Conservation (phyloP, 2,797 vertebrate genomes). For the Merluccius polli region DNA sequence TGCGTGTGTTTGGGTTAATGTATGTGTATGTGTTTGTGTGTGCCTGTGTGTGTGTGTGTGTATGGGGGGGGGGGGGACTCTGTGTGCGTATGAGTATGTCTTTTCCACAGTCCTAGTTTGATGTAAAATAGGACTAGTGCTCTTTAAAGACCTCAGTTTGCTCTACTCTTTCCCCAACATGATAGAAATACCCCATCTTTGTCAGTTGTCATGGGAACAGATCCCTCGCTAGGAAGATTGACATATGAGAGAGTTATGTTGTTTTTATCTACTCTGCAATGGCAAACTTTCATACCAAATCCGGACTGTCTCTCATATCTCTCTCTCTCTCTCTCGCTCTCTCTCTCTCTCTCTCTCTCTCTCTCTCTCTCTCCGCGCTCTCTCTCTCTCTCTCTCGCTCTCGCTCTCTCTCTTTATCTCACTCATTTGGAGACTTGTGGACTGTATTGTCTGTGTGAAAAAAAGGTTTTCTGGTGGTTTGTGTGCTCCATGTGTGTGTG, state of each 20-base stretch:
- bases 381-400: no score
- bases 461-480: background rate
- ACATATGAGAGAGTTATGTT: slow-evolving; percentile 23
- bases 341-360: background rate
- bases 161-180: background rate
- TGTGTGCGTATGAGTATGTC: background rate
- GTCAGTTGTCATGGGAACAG: slow-evolving; percentile 29
- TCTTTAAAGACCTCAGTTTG: background rate
- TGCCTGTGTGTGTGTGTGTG: background rate
- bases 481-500: background rate
- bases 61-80: no score
- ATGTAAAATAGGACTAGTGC: background rate
- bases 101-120: background rate
- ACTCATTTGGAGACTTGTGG: background rate
- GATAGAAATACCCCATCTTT: slow-evolving; percentile 9
- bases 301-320: background rate
- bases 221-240: slow-evolving; percentile 20
- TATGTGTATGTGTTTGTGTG: background rate
- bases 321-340: background rate
- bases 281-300: background rate
- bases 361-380: background rate
- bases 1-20: background rate
- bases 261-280: slow-evolving; percentile 10
- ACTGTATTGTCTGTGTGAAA: no score
- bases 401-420: background rate